Percentiles rank a stretch among this genome's conserved stretches.
Conservation (phyloP, 2,797 vertebrate species). For the Argyrosomus regius region DNA sequence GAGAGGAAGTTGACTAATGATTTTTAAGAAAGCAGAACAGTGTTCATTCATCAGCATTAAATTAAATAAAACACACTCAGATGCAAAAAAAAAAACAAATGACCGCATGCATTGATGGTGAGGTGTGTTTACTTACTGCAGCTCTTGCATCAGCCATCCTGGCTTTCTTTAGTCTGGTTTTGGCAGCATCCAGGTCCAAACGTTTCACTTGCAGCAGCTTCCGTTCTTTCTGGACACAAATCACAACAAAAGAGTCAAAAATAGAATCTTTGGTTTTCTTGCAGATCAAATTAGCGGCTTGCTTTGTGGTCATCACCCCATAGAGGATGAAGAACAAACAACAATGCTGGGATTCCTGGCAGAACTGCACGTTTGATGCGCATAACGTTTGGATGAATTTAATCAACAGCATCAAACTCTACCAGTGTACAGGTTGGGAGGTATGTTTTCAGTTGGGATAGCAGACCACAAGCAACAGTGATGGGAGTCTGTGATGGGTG, state of each 20-base stretch:
- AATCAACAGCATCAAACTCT: not conserved
- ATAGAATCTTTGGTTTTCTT: not conserved
- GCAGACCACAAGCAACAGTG: no score
- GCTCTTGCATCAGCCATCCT: slow-evolving; percentile 93
- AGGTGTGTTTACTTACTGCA: slow-evolving; percentile 86
- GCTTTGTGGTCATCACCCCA: not conserved
- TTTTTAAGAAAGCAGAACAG: not conserved
- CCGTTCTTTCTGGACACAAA: slow-evolving; percentile 92
- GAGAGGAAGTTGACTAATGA: slow-evolving; percentile 7
- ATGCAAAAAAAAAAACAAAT: not conserved
- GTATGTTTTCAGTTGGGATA: not conserved
- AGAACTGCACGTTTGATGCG: not conserved
- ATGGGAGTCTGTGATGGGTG: not conserved
- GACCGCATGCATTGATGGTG: not conserved
- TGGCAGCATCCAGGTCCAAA: slow-evolving; percentile 97
- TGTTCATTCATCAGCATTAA: not conserved
- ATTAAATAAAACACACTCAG: not conserved
- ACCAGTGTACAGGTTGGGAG: not conserved
- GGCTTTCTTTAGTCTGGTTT: slow-evolving; percentile 97
- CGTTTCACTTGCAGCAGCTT: slow-evolving; percentile 97
- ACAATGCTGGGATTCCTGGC: not conserved
- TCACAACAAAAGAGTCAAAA: slow-evolving; percentile 7
- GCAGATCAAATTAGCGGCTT: not conserved
- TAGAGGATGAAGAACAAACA: not conserved
- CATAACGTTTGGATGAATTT: not conserved